Conservation (phyloP, 2,888 invertebrate genomes). For the Clostera curtula region DNA sequence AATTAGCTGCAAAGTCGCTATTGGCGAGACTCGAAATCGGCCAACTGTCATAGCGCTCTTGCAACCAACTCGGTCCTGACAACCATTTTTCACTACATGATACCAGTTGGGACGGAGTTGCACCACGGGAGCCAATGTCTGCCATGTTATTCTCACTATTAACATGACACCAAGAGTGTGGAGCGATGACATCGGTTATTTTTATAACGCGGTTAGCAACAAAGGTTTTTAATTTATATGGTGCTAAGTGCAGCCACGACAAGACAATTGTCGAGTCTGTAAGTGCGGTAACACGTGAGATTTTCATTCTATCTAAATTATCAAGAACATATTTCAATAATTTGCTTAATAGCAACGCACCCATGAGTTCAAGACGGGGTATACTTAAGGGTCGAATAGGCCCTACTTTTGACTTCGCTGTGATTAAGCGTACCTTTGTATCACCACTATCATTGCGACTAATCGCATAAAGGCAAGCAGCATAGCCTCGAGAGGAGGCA, state of each 20-base stretch:
- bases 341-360: constrained; percentile 2
- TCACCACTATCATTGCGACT: background rate
- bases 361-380: constrained; percentile 3
- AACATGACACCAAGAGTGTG: constrained; percentile 3
- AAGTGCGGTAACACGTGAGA: background rate
- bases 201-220: constrained; percentile 5
- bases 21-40: background rate
- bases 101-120: constrained; percentile 1
- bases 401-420: constrained; percentile 1
- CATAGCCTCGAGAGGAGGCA: constrained; percentile 3
- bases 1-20: background rate
- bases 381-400: constrained; percentile 1
- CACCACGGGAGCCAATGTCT: constrained; percentile 6
- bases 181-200: constrained; percentile 3
- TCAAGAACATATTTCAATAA: constrained; percentile 2
- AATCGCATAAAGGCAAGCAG: background rate
- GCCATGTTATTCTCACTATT: constrained; percentile 3
- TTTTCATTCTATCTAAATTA: background rate
- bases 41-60: constrained; percentile 2
- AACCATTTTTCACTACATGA: constrained; percentile 1
- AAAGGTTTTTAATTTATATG: constrained; percentile 8
- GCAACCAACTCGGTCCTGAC: constrained; percentile 1
- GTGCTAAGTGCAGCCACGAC: constrained; percentile 6
- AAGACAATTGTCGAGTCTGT: constrained; percentile 5
- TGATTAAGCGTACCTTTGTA: background rate